Evolutionary conservation across 2,888 invertebrate genomes (phyloP), one percentile per base, ranked within the genome.

Genomic region (Tenthredo mesomela): DNA sequence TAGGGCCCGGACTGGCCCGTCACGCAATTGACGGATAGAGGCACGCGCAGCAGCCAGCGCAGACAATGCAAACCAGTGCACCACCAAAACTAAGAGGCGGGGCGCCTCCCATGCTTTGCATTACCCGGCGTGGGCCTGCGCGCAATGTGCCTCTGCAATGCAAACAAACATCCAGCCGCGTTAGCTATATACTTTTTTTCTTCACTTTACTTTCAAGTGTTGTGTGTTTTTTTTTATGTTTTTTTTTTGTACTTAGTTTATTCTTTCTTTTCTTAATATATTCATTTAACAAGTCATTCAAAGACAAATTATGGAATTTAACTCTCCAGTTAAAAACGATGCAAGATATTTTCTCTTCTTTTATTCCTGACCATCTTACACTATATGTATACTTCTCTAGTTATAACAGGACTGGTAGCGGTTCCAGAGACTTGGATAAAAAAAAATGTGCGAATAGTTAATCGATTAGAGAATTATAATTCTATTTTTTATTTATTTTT

Each of bases 61-160:
- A 93, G 93, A 93, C 93, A 93, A 93, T 93, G 93, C 93, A 93
- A 93, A 92, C 91, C 91, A 91, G 88, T 91, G 91, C 90, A 91
- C 91, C 93, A 91, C 92, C 92, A 90, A 82, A 92, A 92, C 88
- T 89, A 90, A 90, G 88, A 89, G 92, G 91, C 92, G 91, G 92
- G 90, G 91, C 91, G 91, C 92, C 91, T 90, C 90, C 91, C 87
- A 87, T 89, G 92, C 92, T 92, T 93, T 93, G 93, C 93, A 93
- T 93, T 93, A 93, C 92, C 93, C 93, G 92, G 92, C 93, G 90
- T 92, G 91, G 92, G 92, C 92, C 93, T 93, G 93, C 93, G 93
- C 93, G 93, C 93, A 92, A 93, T 93, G 93, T 93, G 93, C 93
- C 93, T 93, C 93, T 93, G 93, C 91, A 93, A 93, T 93, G 90